Evolutionary conservation across 2,888 invertebrate species (phyloP).

Genomic region (Xestia ashworthii): DNA sequence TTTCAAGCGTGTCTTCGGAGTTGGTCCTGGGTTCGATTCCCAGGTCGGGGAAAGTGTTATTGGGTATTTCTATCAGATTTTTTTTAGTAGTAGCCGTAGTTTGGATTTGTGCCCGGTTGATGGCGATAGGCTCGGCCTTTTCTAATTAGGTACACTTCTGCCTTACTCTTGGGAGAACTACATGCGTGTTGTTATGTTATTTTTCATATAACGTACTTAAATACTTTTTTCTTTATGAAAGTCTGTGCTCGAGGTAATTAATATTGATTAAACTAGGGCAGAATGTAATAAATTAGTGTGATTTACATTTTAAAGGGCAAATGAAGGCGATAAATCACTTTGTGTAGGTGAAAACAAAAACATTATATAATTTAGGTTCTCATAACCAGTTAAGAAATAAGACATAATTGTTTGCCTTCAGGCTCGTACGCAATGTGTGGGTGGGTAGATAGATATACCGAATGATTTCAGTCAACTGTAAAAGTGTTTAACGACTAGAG

Average conservation of each 20-base stretch:
- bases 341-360: conserved; percentile 33
- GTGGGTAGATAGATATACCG: not conserved
- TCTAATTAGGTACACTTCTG: not conserved
- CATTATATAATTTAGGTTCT: conserved; percentile 32
- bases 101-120: not conserved
- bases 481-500: not conserved
- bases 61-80: not conserved
- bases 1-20: not conserved
- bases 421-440: conserved; percentile 2
- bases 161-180: not conserved
- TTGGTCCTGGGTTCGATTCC: not conserved
- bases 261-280: conserved; percentile 18
- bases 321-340: conserved; percentile 25
- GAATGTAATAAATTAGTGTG: conserved; percentile 22
- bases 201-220: not conserved
- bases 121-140: not conserved
- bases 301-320: conserved; percentile 48
- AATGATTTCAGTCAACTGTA: not conserved
- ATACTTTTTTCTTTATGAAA: not conserved
- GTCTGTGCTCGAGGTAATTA: not conserved
- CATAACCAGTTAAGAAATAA: conserved; percentile 8
- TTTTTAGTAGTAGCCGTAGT: not conserved
- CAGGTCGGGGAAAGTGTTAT: not conserved
- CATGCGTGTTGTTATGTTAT: too few species aligned
- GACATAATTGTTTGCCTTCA: not conserved